Evolutionary conservation across 2,797 vertebrate genomes (phyloP).

Genomic region (Stomatorhinus walkeri): DNA sequence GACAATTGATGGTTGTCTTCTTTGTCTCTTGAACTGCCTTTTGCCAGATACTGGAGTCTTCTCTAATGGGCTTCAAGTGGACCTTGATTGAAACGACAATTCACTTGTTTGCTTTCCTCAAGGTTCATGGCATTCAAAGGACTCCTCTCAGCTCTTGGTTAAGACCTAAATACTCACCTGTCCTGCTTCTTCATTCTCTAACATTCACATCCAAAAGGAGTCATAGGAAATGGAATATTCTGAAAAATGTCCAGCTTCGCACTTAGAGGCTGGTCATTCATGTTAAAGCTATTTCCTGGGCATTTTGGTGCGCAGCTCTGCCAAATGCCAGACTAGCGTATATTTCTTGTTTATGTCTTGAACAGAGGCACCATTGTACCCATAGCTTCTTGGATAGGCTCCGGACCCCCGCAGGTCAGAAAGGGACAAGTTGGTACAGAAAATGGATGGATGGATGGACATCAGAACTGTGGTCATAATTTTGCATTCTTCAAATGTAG

Average conservation of each 20-base stretch:
- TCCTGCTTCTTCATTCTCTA: neutral
- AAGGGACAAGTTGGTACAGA: neutral
- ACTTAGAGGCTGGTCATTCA: neutral
- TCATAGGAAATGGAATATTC: neutral
- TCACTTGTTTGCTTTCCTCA: neutral
- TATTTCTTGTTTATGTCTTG: neutral
- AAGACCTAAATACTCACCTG: neutral
- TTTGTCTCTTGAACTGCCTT: neutral
- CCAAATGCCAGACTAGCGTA: neutral
- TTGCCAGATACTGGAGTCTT: neutral
- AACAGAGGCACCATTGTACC: neutral
- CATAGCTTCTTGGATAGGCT: neutral
- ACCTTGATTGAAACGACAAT: neutral
- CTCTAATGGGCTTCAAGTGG: neutral
- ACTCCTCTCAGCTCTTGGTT: neutral
- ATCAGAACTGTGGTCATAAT: neutral
- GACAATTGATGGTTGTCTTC: neutral
- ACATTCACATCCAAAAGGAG: neutral
- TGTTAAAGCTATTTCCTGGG: neutral
- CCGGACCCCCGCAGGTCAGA: neutral
- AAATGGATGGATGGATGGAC: neutral
- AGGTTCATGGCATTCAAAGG: neutral
- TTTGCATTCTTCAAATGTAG: neutral
- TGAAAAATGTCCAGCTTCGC: neutral
- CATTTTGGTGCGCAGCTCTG: neutral